Evolutionary conservation across 2,888 invertebrate species (phyloP), one percentile per base, ranked within the genome.

Genomic region (Cynaeus angustus): DNA sequence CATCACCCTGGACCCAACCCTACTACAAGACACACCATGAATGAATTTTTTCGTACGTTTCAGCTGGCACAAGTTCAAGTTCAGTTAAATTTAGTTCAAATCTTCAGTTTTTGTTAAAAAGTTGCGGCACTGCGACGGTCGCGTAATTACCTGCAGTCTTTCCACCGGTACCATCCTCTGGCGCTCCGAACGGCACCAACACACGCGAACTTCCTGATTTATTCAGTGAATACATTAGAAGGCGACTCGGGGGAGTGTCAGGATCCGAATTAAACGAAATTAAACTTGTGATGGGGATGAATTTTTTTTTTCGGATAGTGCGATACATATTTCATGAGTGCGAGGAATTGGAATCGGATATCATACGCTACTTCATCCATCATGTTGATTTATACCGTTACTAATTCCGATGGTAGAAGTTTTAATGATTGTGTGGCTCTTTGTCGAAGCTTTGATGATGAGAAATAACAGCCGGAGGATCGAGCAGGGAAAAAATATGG

Each of bases 251-350:
- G 43, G 59, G 59, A 62, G 50, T 52, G 62, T 50, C 62, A 41
- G 62, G 16, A 38, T 62, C 28, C 33, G 62, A 62, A 62, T 50
- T 62, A 62, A 52, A 62, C 52, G 50, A 41, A 62, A 62, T 62
- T 52, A 62, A 50, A 52, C 52, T 33, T 9, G 45, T 30, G 26
- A 56, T 38, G 43, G 26, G 37, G 16, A 53, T 53, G 33, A 37
- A 33, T 8, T 26, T 58, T 58, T 55, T 55, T 56, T 46, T 50
- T 59, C 13, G 43, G 41, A 26, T 43, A 12, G 33, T 13, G 43
- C 28, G 30, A 8, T 59, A 45, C 59, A 59, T 59, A 45, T 59
- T 59, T 59, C 59, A 59, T 59, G 59, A 59, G 43, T 16, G 43
- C 9, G 37, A 37, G 7, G 41, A 6, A 12, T 13, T 41, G 41